These are phyloP conservation scores for Dissostichus mawsoni DNA, from an alignment of 2,113 vertebrate genomes.

Conservation along the genomic window DNA sequence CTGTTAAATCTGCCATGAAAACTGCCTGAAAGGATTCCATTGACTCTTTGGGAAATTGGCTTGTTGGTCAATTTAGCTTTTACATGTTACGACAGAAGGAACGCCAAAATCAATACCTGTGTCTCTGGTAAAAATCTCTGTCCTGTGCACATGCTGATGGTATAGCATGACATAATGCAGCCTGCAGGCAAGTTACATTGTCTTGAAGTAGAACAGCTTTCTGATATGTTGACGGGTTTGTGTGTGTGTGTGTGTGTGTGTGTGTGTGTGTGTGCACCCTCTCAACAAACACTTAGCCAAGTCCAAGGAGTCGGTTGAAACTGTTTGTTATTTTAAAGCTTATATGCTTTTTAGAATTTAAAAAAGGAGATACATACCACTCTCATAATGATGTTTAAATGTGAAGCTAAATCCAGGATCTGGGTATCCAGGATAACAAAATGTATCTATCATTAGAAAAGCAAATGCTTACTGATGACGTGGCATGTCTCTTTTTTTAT, in stretches of 20 bases:
- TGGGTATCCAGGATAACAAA: background rate
- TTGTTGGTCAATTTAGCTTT: slow-evolving; percentile 66
- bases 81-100: slow-evolving; percentile 49
- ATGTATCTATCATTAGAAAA: too few species aligned
- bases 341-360: background rate
- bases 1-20: slow-evolving; percentile 54
- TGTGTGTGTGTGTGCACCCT: background rate
- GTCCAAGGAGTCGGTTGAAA: background rate
- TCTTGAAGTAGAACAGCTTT: background rate
- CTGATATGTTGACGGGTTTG: background rate
- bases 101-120: slow-evolving; percentile 44
- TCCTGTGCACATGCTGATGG: slow-evolving; percentile 28
- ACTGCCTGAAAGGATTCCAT: slow-evolving; percentile 40
- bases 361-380: background rate
- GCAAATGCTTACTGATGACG: too few species aligned
- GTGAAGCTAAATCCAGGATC: background rate
- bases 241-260: too few species aligned
- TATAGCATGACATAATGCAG: background rate
- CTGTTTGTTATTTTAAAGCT: background rate
- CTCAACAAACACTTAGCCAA: background rate
- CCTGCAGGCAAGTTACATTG: background rate
- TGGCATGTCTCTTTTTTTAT: too few species aligned
- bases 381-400: background rate
- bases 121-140: slow-evolving; percentile 39
- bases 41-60: slow-evolving; percentile 53